phyloP scores from a whole-genome alignment of 2,113 vertebrate species.

The Onychostruthus taczanowskii region DNA sequence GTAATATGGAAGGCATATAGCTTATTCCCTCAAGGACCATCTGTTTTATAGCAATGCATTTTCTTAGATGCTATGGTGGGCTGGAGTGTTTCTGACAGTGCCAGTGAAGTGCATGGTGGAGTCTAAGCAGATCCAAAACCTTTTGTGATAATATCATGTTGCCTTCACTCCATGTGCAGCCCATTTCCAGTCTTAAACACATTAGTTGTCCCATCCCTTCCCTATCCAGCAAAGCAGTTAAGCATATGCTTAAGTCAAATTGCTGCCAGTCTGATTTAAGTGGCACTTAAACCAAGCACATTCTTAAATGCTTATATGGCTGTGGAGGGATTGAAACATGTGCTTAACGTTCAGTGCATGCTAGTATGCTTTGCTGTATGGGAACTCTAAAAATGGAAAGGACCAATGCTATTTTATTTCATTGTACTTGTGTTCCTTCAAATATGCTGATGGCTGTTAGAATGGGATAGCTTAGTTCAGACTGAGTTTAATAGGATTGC shows the following conservation, averaged over 20 bases:
- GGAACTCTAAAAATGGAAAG: background rate
- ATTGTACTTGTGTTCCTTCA: background rate
- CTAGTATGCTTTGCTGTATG: background rate
- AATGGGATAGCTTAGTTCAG: background rate
- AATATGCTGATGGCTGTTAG: background rate
- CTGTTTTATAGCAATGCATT: background rate
- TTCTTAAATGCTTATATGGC: background rate
- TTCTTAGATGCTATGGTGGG: background rate
- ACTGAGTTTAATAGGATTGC: background rate
- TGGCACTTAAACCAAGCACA: background rate
- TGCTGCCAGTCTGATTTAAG: conserved; percentile 28
- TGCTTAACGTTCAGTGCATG: background rate
- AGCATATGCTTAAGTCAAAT: conserved; percentile 8
- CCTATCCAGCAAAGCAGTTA: background rate
- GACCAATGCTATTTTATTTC: background rate
- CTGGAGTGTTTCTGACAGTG: background rate
- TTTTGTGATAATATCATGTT: background rate
- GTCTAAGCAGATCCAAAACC: background rate
- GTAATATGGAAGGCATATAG: background rate
- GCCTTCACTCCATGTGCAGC: background rate
- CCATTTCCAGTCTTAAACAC: background rate
- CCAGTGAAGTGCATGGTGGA: background rate
- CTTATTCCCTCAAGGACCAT: background rate
- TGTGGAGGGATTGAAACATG: background rate
- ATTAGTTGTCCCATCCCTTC: background rate